Evolutionary conservation across 1,140 invertebrate genomes (phyloP).

Genomic region (Frieseomelitta varia): DNA sequence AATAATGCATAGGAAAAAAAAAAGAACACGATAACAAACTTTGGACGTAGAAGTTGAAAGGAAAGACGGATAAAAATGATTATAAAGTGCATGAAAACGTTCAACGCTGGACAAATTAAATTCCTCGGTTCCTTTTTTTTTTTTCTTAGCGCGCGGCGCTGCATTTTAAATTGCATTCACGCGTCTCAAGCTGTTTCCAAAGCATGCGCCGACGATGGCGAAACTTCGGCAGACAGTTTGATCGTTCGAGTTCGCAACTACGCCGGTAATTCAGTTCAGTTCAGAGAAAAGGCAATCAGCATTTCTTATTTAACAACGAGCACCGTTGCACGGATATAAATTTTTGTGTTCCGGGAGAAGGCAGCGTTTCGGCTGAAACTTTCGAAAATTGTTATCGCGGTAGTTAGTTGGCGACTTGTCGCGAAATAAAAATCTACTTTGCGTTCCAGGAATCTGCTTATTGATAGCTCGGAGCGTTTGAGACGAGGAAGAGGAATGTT

Average conservation of each 20-base stretch:
- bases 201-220: neutral
- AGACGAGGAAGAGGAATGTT: neutral
- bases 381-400: neutral
- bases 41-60: neutral
- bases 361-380: neutral
- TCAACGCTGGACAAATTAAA: neutral
- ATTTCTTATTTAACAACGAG: neutral
- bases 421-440: conserved; percentile 14
- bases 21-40: neutral
- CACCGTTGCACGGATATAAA: neutral
- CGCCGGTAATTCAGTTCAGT: neutral
- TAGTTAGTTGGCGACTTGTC: neutral
- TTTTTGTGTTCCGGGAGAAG: neutral
- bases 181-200: no score
- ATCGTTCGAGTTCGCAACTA: neutral
- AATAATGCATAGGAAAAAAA: neutral
- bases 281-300: neutral
- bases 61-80: neutral
- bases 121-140: neutral
- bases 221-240: conserved; percentile 7
- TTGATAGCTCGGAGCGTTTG: neutral
- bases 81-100: neutral
- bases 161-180: neutral
- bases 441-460: neutral
- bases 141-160: no score